Evolutionary conservation across 2,888 invertebrate genomes (phyloP).

Genomic region (Tetheella fluctuosa): DNA sequence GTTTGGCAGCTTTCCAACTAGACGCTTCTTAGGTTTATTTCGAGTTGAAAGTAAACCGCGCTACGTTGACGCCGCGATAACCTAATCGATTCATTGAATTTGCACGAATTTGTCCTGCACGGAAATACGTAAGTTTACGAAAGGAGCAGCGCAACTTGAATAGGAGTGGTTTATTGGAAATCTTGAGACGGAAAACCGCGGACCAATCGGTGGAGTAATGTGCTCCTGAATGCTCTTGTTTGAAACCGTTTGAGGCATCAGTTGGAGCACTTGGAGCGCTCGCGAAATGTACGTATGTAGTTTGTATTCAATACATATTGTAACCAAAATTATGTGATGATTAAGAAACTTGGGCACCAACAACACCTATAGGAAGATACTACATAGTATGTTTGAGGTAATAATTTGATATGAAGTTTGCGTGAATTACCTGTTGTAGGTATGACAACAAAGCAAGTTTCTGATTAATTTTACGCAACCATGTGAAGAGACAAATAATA

Average conservation of each 20-base stretch:
- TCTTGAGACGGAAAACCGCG: slow-evolving; percentile 8
- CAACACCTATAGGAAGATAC: not conserved
- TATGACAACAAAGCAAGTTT: not conserved
- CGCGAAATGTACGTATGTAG: slow-evolving; percentile 43
- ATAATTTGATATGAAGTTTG: not conserved
- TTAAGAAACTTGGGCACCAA: slow-evolving; percentile 12
- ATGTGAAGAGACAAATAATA: too few species aligned
- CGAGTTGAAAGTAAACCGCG: slow-evolving; percentile 45
- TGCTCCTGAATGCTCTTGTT: slow-evolving; percentile 6
- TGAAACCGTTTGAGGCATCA: slow-evolving; percentile 2
- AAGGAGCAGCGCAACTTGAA: slow-evolving; percentile 16
- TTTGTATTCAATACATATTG: slow-evolving; percentile 9
- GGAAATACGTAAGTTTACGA: slow-evolving; percentile 31
- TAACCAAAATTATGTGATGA: slow-evolving; percentile 14
- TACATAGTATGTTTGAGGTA: not conserved
- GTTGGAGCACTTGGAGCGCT: slow-evolving; percentile 25
- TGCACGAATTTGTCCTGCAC: slow-evolving; percentile 33
- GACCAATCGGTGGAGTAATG: not conserved
- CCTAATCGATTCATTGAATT: slow-evolving; percentile 61
- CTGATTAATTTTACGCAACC: too few species aligned
- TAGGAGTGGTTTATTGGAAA: slow-evolving; percentile 18
- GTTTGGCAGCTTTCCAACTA: slow-evolving; percentile 45
- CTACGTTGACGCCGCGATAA: slow-evolving; percentile 66
- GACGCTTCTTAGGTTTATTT: slow-evolving; percentile 50
- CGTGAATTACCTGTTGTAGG: not conserved